Evolutionary conservation across 2,888 invertebrate species (phyloP), one percentile per base, ranked within the genome.

Genomic region (Cephus pygmeus): DNA sequence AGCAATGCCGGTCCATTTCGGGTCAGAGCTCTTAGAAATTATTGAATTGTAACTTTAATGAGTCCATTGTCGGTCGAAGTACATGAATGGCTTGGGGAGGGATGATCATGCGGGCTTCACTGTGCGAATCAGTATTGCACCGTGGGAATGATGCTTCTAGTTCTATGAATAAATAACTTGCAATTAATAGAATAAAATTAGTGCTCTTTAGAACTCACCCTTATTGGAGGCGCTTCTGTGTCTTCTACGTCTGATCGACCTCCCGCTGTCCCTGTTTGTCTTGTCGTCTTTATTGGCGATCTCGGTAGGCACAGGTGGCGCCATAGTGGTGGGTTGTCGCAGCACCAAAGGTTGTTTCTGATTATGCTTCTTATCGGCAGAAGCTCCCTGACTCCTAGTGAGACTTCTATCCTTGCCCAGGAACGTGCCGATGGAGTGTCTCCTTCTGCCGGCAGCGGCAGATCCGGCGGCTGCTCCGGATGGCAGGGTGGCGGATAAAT

Each of bases 401-500:
- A 34, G 80, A 34, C 76, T 79, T 76, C 79, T 79, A 87, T 93
- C 93, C 3, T 93, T 93, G 2, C 93, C 91, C 75, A 94, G 89
- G 86, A 95, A 95, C 0, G 95, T 94, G 11, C 95, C 94, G 31
- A 95, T 95, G 0, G 95, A 95, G 87, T 95, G 95, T 81, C 96
- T 92, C 69, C 93, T 88, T 75, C 93, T 91, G 40, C 93, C 79
- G 75, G 85, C 85, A 77, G 81, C 90, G 0, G 92, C 93, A 77
- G 93, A 92, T 9, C 92, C 91, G 1, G 93, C 92, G 75, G 92
- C 92, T 33, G 93, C n/a, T 23, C 56, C 56, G 11, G 78, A 77
- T 1, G 90, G 90, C 68, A 90, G 77, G 12, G 90, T 91, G 12
- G 92, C 89, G 1, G 91, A 88, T 4, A 93, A 86, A 83, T 94